Percentiles rank a stretch among this genome's conserved stretches.
These are phyloP conservation scores for Crematogaster levior DNA, from an alignment of 2,888 invertebrate genomes.

Conservation along the genomic window DNA sequence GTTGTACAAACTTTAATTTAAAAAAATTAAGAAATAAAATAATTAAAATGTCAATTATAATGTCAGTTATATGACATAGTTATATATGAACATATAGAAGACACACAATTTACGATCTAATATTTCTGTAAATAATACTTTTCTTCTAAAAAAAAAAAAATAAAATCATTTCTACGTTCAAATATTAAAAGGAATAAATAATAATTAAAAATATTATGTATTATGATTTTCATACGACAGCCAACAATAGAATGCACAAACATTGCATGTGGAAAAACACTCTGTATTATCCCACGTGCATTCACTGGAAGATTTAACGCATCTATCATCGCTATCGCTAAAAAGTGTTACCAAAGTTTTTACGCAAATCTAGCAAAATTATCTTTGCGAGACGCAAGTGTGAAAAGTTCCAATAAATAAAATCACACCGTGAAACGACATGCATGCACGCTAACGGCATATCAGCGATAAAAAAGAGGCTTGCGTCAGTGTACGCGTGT, in stretches of 20 bases:
- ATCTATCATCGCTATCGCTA: slow-evolving; percentile 47
- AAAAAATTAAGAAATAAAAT: neutral
- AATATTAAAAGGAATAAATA: neutral
- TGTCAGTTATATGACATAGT: neutral
- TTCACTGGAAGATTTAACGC: slow-evolving; percentile 23
- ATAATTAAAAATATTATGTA: neutral
- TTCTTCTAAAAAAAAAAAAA: no score
- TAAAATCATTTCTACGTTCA: neutral
- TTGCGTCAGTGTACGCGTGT: slow-evolving; percentile 22
- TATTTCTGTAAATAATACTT: no score
- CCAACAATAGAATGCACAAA: neutral
- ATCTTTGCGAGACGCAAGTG: slow-evolving; percentile 36
- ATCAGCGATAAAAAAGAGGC: slow-evolving; percentile 77
- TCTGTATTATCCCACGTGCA: neutral
- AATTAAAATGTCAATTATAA: neutral
- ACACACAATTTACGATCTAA: no score
- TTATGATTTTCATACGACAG: neutral
- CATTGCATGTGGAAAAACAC: neutral
- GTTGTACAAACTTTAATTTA: neutral
- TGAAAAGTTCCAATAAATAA: slow-evolving; percentile 73
- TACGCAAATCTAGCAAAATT: slow-evolving; percentile 33
- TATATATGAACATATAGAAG: no score
- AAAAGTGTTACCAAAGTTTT: slow-evolving; percentile 39
- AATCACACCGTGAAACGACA: slow-evolving; percentile 82
- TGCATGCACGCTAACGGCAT: slow-evolving; percentile 81